Evolutionary conservation across 2,113 vertebrate genomes (phyloP), one percentile per base, ranked within the genome.

Genomic region (Callipepla squamata): DNA sequence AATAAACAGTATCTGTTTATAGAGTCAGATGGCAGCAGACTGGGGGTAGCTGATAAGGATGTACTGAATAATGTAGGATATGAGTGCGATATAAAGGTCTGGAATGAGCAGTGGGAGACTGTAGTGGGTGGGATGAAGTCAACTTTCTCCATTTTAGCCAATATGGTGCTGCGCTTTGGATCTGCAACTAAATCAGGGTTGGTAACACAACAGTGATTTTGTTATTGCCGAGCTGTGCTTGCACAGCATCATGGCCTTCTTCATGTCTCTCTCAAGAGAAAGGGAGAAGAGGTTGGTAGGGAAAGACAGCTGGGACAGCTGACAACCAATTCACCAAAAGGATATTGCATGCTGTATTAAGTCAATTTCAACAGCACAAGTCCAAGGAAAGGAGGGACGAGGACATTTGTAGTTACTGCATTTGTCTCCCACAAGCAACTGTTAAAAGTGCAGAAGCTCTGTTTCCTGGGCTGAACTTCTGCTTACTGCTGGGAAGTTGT

Each of bases 401-500:
- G 19, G 5, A 66, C 58, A 23, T 72, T 51, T 42, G 26, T 30
- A 6, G 32, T 75, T 82, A 85, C 9, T 11, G 40, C 34, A 26
- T n/a, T 80, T 62, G 48, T 61, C 45, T 85, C 92, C 30, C 23
- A 26, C 20, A 58, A 53, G 13, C 30, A 85, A 77, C 5, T 0
- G 1, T 13, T 44, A 50, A 0, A 0, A 16, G 53, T 73, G 73
- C 53, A 32, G 48, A 93, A 80, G 15, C 11, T 19, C 8, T 45
- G 5, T 15, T 66, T 51, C 42, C 59, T 4, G 7, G 4, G 22
- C 58, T 85, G 22, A 91, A 65, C 6, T 62, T 45, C 15, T 58
- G 23, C 30, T 4, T 1, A 1, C 4, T 0, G 0, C 40, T 40
- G 8, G 3, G 6, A 87, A 42, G 34, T 1, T 17, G 13, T 19